Conservation (phyloP, 2,888 invertebrate species). For the Agonopterix heracliana region DNA sequence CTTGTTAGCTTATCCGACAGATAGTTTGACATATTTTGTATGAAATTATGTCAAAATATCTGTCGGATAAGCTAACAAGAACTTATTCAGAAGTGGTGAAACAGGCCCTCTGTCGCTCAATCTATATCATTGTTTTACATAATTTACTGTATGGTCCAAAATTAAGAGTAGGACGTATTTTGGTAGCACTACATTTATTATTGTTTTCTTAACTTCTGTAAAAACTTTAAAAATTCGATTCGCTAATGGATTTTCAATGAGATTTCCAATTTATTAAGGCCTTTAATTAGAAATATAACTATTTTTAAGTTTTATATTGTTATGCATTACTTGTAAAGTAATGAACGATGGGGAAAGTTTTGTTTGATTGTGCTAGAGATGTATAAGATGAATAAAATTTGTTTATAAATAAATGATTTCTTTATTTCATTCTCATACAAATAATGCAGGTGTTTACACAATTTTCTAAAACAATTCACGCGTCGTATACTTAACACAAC, state of each 20-base stretch:
- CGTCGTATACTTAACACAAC: no score
- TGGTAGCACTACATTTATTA: no score
- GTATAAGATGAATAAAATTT: constrained; percentile 60
- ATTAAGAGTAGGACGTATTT: no score
- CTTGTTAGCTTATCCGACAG: no score
- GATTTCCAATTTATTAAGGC: constrained; percentile 29
- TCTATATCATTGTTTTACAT: no score
- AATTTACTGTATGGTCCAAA: no score
- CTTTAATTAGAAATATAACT: constrained; percentile 29
- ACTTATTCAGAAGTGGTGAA: no score
- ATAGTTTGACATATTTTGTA: no score
- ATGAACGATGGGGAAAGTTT: constrained; percentile 44
- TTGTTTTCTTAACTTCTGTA: constrained; percentile 2
- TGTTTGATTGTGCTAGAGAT: constrained; percentile 59
- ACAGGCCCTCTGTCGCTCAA: no score
- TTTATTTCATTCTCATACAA: constrained; percentile 3
- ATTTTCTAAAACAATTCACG: neutral
- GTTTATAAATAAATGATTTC: constrained; percentile 29
- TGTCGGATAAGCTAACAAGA: no score
- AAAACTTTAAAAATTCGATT: constrained; percentile 13
- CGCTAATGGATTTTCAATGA: constrained; percentile 33
- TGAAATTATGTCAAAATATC: no score
- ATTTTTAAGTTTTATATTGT: constrained; percentile 36
- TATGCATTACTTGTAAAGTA: constrained; percentile 61
- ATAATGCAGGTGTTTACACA: neutral